phyloP scores from a whole-genome alignment of 2,888 invertebrate species.

The Macrosoma leucophasiata region DNA sequence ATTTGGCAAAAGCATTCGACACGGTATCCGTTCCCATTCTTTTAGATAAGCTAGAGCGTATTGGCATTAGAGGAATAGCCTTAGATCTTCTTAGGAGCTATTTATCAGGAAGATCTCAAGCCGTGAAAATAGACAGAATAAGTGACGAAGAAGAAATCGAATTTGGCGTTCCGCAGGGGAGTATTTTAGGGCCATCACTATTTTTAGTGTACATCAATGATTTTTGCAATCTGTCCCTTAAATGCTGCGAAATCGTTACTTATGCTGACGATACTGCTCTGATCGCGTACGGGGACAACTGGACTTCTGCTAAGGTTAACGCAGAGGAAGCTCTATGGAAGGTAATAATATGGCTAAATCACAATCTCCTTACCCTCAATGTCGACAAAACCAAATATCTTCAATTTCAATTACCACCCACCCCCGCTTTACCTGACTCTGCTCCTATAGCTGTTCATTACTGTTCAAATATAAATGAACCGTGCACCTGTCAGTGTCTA shows the following conservation, averaged over 20 bases:
- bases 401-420: too few relatives aligned
- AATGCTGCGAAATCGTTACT: slow-evolving; percentile 4
- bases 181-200: slow-evolving; percentile 10
- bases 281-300: too few relatives aligned
- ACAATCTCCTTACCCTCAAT: too few relatives aligned
- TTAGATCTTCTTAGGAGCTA: slow-evolving; percentile 6
- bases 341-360: too few relatives aligned
- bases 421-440: too few relatives aligned
- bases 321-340: too few relatives aligned
- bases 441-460: too few relatives aligned
- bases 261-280: slow-evolving; percentile 16
- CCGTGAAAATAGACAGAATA: slow-evolving; percentile 3
- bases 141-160: slow-evolving; percentile 1
- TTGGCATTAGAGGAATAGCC: slow-evolving; percentile 9
- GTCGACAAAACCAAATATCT: too few relatives aligned
- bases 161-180: slow-evolving; percentile 11
- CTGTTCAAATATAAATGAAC: too few relatives aligned
- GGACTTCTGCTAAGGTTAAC: too few relatives aligned
- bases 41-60: slow-evolving; percentile 5
- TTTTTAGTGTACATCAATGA: slow-evolving; percentile 15
- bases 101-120: slow-evolving; percentile 2
- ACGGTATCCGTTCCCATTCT: slow-evolving; percentile 8
- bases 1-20: slow-evolving; percentile 1
- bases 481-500: too few relatives aligned
- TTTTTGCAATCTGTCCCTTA: not conserved